These are phyloP conservation scores for Ptilonorhynchus violaceus DNA, from an alignment of 2,113 vertebrate genomes.

Conservation along the genomic window DNA sequence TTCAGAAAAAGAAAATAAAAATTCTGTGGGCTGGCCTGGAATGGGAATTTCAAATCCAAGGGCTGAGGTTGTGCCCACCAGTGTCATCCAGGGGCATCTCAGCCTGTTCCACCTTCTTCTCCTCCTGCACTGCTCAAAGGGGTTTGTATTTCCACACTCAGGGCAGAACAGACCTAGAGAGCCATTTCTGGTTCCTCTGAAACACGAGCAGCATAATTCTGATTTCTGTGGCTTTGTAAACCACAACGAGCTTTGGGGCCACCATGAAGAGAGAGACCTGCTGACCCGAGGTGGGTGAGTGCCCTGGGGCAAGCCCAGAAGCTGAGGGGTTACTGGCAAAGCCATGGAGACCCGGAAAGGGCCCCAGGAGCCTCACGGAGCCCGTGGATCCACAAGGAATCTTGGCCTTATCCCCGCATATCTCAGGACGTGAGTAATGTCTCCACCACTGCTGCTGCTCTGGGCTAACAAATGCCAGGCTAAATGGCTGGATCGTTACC, in stretches of 20 bases:
- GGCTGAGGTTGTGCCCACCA: neutral
- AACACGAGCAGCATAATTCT: neutral
- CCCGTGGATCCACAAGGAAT: neutral
- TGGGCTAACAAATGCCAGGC: constrained; percentile 30
- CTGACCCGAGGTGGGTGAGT: neutral
- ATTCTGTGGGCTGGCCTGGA: neutral
- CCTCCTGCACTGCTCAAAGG: neutral
- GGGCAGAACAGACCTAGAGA: neutral
- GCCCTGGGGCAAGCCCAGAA: neutral
- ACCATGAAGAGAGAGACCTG: neutral
- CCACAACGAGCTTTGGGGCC: neutral
- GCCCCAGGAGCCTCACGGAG: neutral
- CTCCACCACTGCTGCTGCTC: constrained; percentile 13
- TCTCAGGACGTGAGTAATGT: constrained; percentile 8
- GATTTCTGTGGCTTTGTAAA: neutral
- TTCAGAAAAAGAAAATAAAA: neutral
- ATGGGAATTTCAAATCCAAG: neutral
- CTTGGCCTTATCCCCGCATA: constrained; percentile 28
- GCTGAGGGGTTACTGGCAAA: neutral
- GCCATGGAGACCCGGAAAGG: neutral
- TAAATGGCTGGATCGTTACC: neutral
- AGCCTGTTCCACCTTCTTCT: neutral
- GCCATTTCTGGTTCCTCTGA: neutral
- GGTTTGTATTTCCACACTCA: neutral
- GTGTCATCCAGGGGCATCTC: neutral